Base-by-base conservation (phyloP, 1,140 invertebrate species). In the Drosophila pruinosa region DNA sequence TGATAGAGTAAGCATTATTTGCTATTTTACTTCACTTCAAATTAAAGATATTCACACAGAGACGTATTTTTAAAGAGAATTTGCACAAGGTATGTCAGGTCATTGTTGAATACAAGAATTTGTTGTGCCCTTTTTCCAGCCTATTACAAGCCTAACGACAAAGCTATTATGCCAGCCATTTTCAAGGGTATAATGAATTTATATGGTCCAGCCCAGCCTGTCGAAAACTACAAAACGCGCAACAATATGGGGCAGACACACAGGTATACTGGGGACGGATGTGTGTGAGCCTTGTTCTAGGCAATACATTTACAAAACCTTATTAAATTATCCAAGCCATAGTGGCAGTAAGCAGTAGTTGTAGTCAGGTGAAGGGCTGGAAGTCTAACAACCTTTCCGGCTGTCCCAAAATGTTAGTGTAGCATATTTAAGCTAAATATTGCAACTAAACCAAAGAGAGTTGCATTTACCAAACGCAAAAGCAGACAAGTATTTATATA, bases 391-490 rank as follows among this genome's bases (percentile, higher is more conserved):
- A 48, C 39, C 69, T 62, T 67, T 63, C 68, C 56, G 62, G 41
- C 53, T 73, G 57, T 68, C 73, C 58, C 48, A 47, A 22, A 61
- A 77, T 86, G 77, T 81, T 80, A 70, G 73, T 74, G 73, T 86
- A 59, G 80, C 77, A 85, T 81, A 86, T 85, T 81, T 86, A 61
- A 77, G 77, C 77, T 88, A 77, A 85, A 88, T 81, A 86, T 86
- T 86, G 77, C 77, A 77, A 77, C 81, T 61, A 80, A 53, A 72
- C 73, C 73, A 39, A 75, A 59, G 76, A 73, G 80, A 80, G 38
- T 76, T 86, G 80, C 81, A 86, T 39, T 86, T 69, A 47, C 76
- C 28, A 58, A 10, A 39, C 8, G 6, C 6, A 14, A 52, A 15
- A 41, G 12, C 10, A 26, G 28, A 21, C 14, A 43, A 54, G 12